Conservation (phyloP, 2,888 invertebrate genomes). For the Chrysomela aeneicollis region DNA sequence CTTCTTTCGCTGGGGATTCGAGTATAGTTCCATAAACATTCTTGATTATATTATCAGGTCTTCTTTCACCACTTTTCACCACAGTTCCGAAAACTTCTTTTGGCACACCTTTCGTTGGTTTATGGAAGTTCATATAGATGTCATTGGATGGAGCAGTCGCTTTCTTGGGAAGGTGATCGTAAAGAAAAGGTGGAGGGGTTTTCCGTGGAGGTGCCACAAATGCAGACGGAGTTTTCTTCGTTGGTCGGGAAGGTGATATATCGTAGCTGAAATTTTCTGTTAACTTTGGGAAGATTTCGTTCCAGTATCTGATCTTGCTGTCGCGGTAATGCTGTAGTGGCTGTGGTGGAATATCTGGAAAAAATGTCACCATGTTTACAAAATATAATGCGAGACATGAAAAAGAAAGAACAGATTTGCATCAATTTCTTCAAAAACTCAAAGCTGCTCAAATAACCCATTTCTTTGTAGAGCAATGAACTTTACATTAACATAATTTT, state of each 20-base stretch:
- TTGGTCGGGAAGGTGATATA: slow-evolving; percentile 35
- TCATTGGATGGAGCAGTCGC: slow-evolving; percentile 22
- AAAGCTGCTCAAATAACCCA: too few relatives aligned
- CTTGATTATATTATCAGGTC: slow-evolving; percentile 42
- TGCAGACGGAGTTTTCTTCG: slow-evolving; percentile 42
- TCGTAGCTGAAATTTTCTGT: slow-evolving; percentile 57
- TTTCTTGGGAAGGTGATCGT: slow-evolving; percentile 38
- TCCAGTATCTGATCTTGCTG: slow-evolving; percentile 85
- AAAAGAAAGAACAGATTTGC: too few relatives aligned
- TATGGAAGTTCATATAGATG: slow-evolving; percentile 45
- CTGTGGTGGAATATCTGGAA: slow-evolving; percentile 78
- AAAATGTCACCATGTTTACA: too few relatives aligned
- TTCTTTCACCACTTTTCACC: slow-evolving; percentile 31
- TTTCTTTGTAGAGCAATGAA: too few relatives aligned
- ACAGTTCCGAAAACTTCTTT: slow-evolving; percentile 37
- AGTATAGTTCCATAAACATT: slow-evolving; percentile 55
- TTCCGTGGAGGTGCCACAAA: slow-evolving; percentile 19
- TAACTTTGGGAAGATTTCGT: slow-evolving; percentile 79
- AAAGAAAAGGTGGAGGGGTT: slow-evolving; percentile 31
- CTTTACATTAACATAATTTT: too few relatives aligned
- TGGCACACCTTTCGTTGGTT: slow-evolving; percentile 23
- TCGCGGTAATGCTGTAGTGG: slow-evolving; percentile 79
- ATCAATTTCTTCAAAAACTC: too few relatives aligned
- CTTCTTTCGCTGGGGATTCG: slow-evolving; percentile 57
- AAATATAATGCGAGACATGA: too few relatives aligned